A percentile compares a stretch with the other conserved stretches of the same genome.
Evolutionary conservation across 2,797 vertebrate genomes (phyloP).

Genomic region (Rhabdomys pumilio): DNA sequence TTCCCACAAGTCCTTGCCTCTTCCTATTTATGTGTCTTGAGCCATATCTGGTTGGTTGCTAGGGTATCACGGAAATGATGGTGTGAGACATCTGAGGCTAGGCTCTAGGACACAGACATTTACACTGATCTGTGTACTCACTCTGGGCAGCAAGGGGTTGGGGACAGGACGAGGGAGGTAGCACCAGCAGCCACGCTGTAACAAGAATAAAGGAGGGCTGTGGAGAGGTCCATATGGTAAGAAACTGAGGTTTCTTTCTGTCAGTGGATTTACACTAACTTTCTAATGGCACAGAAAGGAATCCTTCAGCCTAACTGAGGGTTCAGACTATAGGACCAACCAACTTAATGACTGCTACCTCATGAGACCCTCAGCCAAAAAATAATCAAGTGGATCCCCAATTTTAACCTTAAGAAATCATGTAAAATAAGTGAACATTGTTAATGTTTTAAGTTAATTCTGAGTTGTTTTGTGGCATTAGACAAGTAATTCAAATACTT

Average conservation of each 20-base stretch:
- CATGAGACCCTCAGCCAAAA: conserved; percentile 5
- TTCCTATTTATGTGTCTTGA: background rate
- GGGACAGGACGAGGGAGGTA: background rate
- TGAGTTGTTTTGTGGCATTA: conserved; percentile 1
- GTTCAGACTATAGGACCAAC: too few species aligned
- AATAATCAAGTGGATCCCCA: background rate
- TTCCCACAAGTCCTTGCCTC: background rate
- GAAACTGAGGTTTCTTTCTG: background rate
- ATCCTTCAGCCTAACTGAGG: background rate
- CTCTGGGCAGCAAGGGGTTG: background rate
- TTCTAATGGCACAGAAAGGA: background rate
- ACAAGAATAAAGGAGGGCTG: background rate
- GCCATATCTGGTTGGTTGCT: background rate
- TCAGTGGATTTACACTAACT: background rate
- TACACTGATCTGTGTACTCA: background rate
- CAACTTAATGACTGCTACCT: background rate
- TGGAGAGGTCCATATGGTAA: background rate
- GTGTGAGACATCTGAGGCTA: background rate
- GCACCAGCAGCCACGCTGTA: background rate
- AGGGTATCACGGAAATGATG: background rate
- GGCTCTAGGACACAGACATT: background rate
- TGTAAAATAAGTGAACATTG: background rate
- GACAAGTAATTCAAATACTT: background rate
- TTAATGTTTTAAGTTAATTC: background rate
- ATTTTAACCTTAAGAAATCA: conserved; percentile 16